phyloP scores from a whole-genome alignment of 2,888 invertebrate species.

The Hoplodrina ambigua region DNA sequence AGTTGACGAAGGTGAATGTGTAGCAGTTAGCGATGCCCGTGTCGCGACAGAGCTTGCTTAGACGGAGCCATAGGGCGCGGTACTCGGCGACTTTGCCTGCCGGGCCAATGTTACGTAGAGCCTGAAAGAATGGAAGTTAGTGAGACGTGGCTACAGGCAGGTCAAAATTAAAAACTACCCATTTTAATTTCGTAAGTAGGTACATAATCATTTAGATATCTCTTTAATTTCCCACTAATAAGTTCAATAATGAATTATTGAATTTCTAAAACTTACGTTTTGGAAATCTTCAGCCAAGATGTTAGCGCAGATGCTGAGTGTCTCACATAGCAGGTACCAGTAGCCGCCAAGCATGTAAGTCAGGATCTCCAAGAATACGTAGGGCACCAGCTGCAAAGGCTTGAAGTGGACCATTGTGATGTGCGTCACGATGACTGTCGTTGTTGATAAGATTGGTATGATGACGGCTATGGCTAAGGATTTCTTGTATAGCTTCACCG shows the following conservation, averaged over 20 bases:
- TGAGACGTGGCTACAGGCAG: too few relatives aligned
- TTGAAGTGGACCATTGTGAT: conserved; percentile 93
- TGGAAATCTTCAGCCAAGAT: conserved; percentile 93
- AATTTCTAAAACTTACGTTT: conserved; percentile 76
- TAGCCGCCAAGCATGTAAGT: conserved; percentile 93
- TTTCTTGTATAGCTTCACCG: conserved; percentile 90
- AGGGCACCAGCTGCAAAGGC: conserved; percentile 92
- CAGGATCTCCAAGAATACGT: conserved; percentile 92
- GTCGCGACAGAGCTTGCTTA: conserved; percentile 92
- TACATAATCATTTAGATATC: too few relatives aligned
- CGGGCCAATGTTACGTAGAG: conserved; percentile 92
- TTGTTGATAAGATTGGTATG: conserved; percentile 91
- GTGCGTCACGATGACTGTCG: conserved; percentile 92
- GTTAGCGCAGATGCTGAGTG: conserved; percentile 91
- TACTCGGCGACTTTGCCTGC: conserved; percentile 93
- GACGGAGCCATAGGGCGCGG: conserved; percentile 92
- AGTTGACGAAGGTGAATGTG: conserved; percentile 92
- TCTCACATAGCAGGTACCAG: conserved; percentile 93
- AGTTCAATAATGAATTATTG: too few relatives aligned
- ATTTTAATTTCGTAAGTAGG: too few relatives aligned
- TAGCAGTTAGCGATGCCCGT: conserved; percentile 93
- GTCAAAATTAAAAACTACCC: too few relatives aligned
- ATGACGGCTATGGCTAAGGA: conserved; percentile 90
- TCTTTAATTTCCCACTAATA: too few relatives aligned
- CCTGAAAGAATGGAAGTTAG: conserved; percentile 75